Conservation (phyloP, 2,797 vertebrate genomes). For the Megalops cyprinoides region DNA sequence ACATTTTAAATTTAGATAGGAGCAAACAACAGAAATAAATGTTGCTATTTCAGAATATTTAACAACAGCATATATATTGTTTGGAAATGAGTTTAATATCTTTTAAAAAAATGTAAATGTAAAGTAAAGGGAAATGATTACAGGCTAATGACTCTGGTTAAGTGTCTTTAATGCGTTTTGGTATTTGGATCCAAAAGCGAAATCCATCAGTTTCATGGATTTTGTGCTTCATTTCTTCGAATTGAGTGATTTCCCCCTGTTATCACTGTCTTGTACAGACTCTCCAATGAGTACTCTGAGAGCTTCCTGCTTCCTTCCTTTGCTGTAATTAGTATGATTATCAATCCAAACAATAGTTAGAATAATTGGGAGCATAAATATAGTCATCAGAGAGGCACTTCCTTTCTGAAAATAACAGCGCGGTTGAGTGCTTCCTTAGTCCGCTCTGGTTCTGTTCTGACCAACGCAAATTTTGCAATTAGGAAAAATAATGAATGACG, state of each 20-base stretch:
- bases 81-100: no score
- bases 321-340: conserved; percentile 50
- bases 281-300: conserved; percentile 43
- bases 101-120: neutral
- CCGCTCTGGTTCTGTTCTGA: neutral
- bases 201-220: neutral
- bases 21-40: no score
- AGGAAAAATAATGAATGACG: neutral
- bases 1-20: no score
- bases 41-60: no score
- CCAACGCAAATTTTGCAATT: neutral
- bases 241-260: neutral
- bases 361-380: conserved; percentile 59
- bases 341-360: conserved; percentile 51
- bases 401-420: conserved; percentile 51
- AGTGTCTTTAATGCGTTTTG: no score
- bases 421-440: conserved; percentile 43
- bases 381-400: conserved; percentile 50
- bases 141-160: neutral
- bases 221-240: neutral
- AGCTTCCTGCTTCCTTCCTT: conserved; percentile 63
- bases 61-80: no score
- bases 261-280: neutral
- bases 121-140: neutral
- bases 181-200: neutral